Evolutionary conservation across 2,797 vertebrate species (phyloP).

Genomic region (Phataginus tricuspis): DNA sequence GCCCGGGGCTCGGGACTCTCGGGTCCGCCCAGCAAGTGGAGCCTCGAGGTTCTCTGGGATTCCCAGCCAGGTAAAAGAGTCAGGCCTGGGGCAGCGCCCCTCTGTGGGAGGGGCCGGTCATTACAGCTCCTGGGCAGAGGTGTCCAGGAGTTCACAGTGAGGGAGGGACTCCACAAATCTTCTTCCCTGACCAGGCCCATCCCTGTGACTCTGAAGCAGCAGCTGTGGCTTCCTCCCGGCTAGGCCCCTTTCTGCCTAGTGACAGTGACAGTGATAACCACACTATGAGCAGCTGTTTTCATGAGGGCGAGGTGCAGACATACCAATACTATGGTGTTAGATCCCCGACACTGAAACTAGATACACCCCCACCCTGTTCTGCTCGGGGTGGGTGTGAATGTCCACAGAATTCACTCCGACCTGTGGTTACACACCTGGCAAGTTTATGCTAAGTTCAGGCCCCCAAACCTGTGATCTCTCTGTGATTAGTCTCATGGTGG

Average conservation of each 20-base stretch:
- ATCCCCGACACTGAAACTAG: not conserved
- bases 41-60: constrained; percentile 73
- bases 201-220: too few relatives aligned
- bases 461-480: not conserved
- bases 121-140: too few relatives aligned
- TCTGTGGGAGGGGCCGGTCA: rapidly evolving
- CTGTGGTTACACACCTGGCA: not conserved
- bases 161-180: rapidly evolving
- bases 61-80: constrained; percentile 80
- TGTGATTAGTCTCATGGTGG: not conserved
- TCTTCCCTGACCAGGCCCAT: rapidly evolving
- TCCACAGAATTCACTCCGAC: not conserved
- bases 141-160: rapidly evolving
- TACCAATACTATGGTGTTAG: rapidly evolving
- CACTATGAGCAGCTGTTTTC: rapidly evolving
- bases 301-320: rapidly evolving
- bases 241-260: not conserved
- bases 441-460: not conserved
- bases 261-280: rapidly evolving
- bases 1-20: constrained; percentile 7
- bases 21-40: constrained; percentile 83
- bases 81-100: rapidly evolving
- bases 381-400: rapidly evolving
- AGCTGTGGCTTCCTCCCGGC: rapidly evolving
- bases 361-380: rapidly evolving